Evolutionary conservation across 2,888 invertebrate genomes (phyloP), one percentile per base, ranked within the genome.

Genomic region (Caenorhabditis auriculariae): DNA sequence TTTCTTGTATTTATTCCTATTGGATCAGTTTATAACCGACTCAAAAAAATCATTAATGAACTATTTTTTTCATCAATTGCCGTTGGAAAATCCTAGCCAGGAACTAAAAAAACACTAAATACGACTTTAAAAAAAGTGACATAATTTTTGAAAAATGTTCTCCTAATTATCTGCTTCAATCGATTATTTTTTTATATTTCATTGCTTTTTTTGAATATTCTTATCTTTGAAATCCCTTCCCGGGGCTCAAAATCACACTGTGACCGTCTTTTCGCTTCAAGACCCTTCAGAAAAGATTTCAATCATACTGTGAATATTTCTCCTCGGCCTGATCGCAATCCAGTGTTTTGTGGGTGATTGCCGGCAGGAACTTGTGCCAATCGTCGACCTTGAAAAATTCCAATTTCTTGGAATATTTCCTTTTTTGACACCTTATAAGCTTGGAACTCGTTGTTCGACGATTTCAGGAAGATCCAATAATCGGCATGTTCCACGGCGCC

Each of bases 271-370:
- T 32, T 32, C n/a, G 35, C 21, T 37, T 3, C 3, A 6, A 9
- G 24, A 35, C 35, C 21, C 5, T 37, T 35, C 9, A 24, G 17
- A 37, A 32, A 23, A 15, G 6, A 17, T 17, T 19, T 52, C 66
- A n/a, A n/a, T n/a, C n/a, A 73, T 75, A 87, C 88, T 87, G 88
- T 67, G 89, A 91, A 83, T 94, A 99, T 82, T 95, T 93, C 78
- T 93, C 90, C 81, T 99, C 98, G 0, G 98, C 98, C 83, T 99
- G 96, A 83, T 99, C 98, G 0, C 92, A 91, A 9, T 93, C 93
- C 15, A 99, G 85, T 0, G 93, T 89, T 83, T 95, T 95, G 82
- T 96, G 95, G 48, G 89, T 86, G 75, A 91, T 90, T 54, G 90
- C 88, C 0, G 91, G 90, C 76, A 90, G 89, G 82, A 93, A 93